These are phyloP conservation scores for Pristis pectinata DNA, from an alignment of 2,797 vertebrate species.

Conservation along the genomic window DNA sequence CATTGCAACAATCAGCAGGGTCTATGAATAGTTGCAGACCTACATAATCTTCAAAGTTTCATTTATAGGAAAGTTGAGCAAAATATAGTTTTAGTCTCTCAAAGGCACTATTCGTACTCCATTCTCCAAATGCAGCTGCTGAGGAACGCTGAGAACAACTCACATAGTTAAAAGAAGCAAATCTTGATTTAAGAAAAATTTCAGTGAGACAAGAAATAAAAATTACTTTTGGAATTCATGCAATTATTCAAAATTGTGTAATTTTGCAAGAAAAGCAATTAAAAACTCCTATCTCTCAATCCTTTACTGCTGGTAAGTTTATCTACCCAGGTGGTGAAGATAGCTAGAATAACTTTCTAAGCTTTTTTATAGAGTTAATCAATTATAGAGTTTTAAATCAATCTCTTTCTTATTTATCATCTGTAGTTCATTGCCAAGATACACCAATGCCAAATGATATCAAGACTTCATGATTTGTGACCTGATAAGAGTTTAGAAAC, in stretches of 20 bases:
- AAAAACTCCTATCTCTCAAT: background rate
- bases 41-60: background rate
- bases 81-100: background rate
- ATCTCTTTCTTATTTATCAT: background rate
- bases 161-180: background rate
- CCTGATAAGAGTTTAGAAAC: background rate
- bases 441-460: background rate
- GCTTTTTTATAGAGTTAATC: background rate
- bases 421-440: background rate
- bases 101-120: background rate
- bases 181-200: background rate
- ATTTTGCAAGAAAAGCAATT: background rate
- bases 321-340: background rate
- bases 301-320: background rate
- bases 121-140: background rate
- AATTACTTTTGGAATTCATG: too few species aligned
- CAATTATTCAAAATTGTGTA: slow-evolving; percentile 1
- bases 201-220: background rate
- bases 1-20: background rate
- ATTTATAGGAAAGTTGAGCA: background rate
- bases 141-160: background rate
- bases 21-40: background rate
- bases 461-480: background rate
- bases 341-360: background rate
- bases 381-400: background rate